Evolutionary conservation across 1,140 invertebrate species (phyloP).

Genomic region (Ostrea edulis): DNA sequence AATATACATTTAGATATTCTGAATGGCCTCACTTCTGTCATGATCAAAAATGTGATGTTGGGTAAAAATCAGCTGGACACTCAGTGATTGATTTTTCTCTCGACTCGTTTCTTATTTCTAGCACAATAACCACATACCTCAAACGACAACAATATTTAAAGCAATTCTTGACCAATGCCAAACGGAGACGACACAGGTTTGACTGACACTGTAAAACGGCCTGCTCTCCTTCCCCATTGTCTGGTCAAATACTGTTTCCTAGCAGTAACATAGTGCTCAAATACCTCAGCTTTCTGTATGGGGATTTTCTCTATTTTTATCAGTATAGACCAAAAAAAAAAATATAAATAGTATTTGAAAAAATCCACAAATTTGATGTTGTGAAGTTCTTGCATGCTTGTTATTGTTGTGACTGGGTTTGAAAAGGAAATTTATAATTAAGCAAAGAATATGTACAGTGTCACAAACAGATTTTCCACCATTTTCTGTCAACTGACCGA

Average conservation of each 20-base stretch:
- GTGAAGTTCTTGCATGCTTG: not conserved
- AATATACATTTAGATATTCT: not conserved
- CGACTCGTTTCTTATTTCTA: not conserved
- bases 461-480: no score
- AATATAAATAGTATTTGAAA: not conserved
- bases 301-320: not conserved
- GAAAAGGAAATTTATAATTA: not conserved
- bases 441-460: not conserved
- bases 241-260: not conserved
- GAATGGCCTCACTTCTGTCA: not conserved
- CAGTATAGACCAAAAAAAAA: not conserved
- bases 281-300: not conserved
- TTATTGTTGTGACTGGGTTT: not conserved
- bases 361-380: constrained; percentile 1
- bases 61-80: not conserved
- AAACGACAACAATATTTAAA: constrained; percentile 30
- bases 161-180: constrained; percentile 32
- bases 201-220: not conserved
- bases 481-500: no score
- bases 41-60: not conserved
- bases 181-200: constrained; percentile 19
- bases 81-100: no score
- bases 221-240: not conserved
- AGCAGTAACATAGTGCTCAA: not conserved
- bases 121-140: constrained; percentile 12